Evolutionary conservation across 2,113 vertebrate species (phyloP).

Genomic region (Mungos mungo): DNA sequence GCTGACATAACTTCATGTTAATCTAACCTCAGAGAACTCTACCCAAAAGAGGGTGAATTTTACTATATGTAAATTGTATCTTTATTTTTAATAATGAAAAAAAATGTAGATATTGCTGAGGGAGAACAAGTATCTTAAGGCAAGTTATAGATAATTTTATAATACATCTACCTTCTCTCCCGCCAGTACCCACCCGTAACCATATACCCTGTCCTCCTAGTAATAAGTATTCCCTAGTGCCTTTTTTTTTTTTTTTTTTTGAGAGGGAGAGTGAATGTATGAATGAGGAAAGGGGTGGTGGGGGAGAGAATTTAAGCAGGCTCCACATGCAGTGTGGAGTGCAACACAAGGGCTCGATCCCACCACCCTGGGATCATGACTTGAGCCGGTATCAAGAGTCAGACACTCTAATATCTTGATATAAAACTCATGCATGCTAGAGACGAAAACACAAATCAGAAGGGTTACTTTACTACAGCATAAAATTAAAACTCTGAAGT

Average conservation of each 20-base stretch:
- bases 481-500: conserved; percentile 52
- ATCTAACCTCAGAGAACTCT: not conserved
- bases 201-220: not conserved
- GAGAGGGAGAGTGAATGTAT: no score
- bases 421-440: not conserved
- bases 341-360: no score
- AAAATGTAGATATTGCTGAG: not conserved
- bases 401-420: not conserved
- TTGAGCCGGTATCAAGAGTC: no score
- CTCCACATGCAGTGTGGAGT: no score
- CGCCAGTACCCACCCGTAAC: not conserved
- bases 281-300: no score
- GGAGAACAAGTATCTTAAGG: not conserved
- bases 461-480: not conserved
- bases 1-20: not conserved
- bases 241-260: no score
- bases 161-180: not conserved
- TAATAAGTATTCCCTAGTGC: not conserved
- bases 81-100: conserved; percentile 24
- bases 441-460: not conserved
- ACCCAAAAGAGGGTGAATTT: not conserved
- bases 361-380: no score
- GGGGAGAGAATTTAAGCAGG: no score
- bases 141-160: conserved; percentile 34
- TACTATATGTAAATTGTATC: not conserved